Evolutionary conservation across 23 tunicate species (phyloP).

Genomic region (Ascidia mentula): DNA sequence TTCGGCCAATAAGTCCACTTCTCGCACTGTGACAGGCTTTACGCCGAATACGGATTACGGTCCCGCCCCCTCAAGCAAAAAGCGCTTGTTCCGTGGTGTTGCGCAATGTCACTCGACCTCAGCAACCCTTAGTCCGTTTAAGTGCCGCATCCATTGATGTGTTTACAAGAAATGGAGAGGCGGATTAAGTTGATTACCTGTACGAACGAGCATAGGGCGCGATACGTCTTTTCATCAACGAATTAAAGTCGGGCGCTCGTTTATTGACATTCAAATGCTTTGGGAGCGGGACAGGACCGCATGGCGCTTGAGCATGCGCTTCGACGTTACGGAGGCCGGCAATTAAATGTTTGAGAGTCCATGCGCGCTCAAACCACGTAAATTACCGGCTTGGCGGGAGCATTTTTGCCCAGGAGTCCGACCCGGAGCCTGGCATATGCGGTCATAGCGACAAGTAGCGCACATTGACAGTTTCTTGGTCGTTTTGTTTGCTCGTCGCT

Average conservation of each 20-base stretch:
- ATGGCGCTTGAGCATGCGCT: neutral
- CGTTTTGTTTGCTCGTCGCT: neutral
- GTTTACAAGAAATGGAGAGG: neutral
- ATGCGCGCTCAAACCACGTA: slow-evolving; percentile 6
- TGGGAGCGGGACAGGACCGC: too few relatives aligned
- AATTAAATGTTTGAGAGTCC: slow-evolving; percentile 54
- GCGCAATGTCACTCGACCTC: slow-evolving; percentile 6
- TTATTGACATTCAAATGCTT: slow-evolving; percentile 20
- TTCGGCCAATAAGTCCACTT: neutral
- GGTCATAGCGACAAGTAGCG: slow-evolving; percentile 24
- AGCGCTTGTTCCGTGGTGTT: neutral
- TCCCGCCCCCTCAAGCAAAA: neutral
- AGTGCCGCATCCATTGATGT: neutral
- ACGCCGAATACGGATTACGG: neutral
- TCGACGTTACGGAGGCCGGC: slow-evolving; percentile 12
- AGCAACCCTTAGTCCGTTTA: neutral
- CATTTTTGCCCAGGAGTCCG: slow-evolving; percentile 46
- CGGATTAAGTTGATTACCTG: slow-evolving; percentile 25
- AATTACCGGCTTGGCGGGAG: slow-evolving; percentile 30
- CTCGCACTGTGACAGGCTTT: neutral
- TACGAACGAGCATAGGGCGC: slow-evolving; percentile 1
- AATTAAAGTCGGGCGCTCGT: slow-evolving; percentile 31
- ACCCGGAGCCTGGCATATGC: slow-evolving; percentile 67
- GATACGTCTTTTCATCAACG: neutral
- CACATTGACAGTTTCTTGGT: neutral